Percentiles rank a stretch among this genome's conserved stretches.
phyloP scores from a whole-genome alignment of 2,888 invertebrate species.

The Epirrhoe alternata region DNA sequence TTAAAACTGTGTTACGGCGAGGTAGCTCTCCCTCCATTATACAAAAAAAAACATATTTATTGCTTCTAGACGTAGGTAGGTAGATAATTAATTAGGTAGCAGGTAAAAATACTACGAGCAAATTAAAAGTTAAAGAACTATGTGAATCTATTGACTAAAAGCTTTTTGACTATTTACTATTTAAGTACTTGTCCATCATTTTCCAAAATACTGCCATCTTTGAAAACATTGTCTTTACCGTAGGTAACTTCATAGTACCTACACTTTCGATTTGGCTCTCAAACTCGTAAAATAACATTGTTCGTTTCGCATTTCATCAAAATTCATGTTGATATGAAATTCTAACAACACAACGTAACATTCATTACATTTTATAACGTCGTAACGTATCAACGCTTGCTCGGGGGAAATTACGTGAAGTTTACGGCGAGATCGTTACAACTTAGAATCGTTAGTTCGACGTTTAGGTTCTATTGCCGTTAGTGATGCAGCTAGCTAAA shows the following conservation, averaged over 20 bases:
- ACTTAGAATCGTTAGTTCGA: slow-evolving; percentile 47
- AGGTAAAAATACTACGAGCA: no score
- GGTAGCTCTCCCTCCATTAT: no score
- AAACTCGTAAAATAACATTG: slow-evolving; percentile 20
- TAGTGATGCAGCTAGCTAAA: slow-evolving; percentile 6
- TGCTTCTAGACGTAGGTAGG: no score
- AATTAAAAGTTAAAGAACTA: no score
- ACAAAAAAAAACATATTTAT: no score
- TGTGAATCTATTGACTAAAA: no score
- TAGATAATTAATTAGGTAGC: no score
- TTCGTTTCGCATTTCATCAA: slow-evolving; percentile 21
- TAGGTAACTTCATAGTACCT: no score
- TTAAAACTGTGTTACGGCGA: no score
- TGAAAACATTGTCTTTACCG: not conserved
- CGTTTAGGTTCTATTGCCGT: slow-evolving; percentile 31
- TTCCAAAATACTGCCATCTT: no score
- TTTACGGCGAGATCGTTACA: slow-evolving; percentile 52
- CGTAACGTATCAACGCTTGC: slow-evolving; percentile 59
- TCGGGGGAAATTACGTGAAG: slow-evolving; percentile 69
- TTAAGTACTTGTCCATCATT: not conserved
- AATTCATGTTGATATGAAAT: slow-evolving; percentile 46
- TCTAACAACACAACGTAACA: slow-evolving; percentile 44
- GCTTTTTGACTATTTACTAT: no score
- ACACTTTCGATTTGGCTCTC: slow-evolving; percentile 13
- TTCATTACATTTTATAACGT: slow-evolving; percentile 62